phyloP scores from a whole-genome alignment of 1,140 invertebrate species.

The Steinernema khuongi region DNA sequence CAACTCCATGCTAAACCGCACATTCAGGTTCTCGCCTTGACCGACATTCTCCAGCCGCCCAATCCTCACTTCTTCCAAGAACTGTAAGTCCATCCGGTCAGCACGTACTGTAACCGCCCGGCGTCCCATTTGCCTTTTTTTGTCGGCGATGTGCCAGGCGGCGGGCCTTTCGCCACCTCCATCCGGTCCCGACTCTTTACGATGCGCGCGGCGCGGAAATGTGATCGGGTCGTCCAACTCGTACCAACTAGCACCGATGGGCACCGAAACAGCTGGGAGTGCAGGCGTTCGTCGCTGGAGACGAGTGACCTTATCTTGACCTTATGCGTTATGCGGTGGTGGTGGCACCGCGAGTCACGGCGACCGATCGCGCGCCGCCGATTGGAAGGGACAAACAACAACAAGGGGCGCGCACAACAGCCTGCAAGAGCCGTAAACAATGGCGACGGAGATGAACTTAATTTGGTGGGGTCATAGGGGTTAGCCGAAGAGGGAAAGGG shows the following conservation, averaged over 20 bases:
- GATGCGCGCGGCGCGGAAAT: background rate
- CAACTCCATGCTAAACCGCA: background rate
- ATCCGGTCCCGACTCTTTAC: too few relatives aligned
- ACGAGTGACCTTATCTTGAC: slow-evolving; percentile 15
- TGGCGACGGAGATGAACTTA: background rate
- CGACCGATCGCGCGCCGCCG: background rate
- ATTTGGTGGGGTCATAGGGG: background rate
- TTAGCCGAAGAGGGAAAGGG: too few relatives aligned
- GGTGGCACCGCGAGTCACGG: slow-evolving; percentile 14
- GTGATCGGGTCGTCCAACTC: background rate
- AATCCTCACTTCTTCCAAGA: slow-evolving; percentile 59
- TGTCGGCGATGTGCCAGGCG: background rate
- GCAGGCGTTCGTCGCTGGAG: too few relatives aligned
- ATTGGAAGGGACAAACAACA: background rate
- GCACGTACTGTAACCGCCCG: background rate
- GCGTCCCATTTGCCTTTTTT: background rate
- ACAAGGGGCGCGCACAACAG: too few relatives aligned
- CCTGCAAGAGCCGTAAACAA: too few relatives aligned
- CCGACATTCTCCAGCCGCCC: slow-evolving; percentile 55
- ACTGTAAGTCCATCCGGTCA: slow-evolving; percentile 44
- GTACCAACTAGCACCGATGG: background rate
- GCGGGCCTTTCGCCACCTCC: too few relatives aligned
- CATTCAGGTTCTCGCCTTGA: slow-evolving; percentile 47
- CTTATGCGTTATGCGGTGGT: background rate
- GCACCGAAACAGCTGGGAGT: background rate